phyloP scores from a whole-genome alignment of 2,888 invertebrate species.

The Orchesella flavescens region DNA sequence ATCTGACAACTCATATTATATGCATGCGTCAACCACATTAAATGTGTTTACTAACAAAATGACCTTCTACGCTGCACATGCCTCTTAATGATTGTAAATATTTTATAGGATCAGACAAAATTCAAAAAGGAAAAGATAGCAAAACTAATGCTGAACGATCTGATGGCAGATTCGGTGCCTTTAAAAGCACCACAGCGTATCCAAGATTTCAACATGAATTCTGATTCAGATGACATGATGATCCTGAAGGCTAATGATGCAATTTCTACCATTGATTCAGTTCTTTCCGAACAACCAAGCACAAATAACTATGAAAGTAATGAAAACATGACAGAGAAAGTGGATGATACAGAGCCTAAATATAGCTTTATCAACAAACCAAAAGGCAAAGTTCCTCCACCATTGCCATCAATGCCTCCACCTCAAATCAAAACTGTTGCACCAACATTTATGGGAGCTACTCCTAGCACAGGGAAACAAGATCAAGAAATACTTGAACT shows the following conservation, averaged over 20 bases:
- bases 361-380: too few species aligned
- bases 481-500: too few species aligned
- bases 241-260: background rate
- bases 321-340: too few species aligned
- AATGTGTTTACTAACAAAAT: background rate
- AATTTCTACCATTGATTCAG: too few species aligned
- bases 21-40: background rate
- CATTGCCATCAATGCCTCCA: background rate
- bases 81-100: background rate
- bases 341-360: too few species aligned
- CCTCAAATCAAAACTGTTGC: background rate
- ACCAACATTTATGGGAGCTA: background rate
- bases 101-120: conserved; percentile 58
- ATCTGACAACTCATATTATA: background rate
- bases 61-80: background rate
- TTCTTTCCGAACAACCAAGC: background rate
- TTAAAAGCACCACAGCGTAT: conserved; percentile 35
- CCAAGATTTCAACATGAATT: conserved; percentile 1
- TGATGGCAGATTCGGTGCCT: conserved; percentile 46
- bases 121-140: conserved; percentile 55
- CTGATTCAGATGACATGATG: conserved; percentile 6
- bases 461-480: background rate
- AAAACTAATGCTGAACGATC: conserved; percentile 44
- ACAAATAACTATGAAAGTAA: background rate
- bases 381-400: too few species aligned